phyloP scores from a whole-genome alignment of 2,888 invertebrate species.

The Formica aserva region DNA sequence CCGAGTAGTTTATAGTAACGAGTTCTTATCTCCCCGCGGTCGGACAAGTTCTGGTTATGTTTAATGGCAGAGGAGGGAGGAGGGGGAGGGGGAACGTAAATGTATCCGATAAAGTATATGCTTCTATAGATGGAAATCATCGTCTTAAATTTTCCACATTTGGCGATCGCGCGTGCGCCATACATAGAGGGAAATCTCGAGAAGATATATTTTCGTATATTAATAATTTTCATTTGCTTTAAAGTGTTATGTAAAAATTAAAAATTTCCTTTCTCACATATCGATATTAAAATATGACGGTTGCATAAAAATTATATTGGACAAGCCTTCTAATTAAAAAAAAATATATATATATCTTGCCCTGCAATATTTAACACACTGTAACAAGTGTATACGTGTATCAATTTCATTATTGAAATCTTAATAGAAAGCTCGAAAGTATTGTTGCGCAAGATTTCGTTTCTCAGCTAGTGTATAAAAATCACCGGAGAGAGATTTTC shows the following conservation, averaged over 20 bases:
- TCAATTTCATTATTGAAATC: not conserved
- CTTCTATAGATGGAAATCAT: constrained; percentile 33
- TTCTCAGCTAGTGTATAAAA: constrained; percentile 10
- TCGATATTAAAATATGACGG: not conserved
- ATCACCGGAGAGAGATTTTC: not conserved
- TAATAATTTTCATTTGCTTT: not conserved
- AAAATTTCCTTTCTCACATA: not conserved
- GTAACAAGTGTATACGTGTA: no score
- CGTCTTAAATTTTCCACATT: constrained; percentile 34
- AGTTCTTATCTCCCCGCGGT: constrained; percentile 59
- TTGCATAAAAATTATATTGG: not conserved
- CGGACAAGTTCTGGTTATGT: constrained; percentile 56
- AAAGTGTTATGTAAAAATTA: not conserved
- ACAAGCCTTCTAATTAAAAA: not conserved
- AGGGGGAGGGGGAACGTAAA: constrained; percentile 34
- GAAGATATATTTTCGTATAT: not conserved
- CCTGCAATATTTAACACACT: not conserved
- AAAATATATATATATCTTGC: not conserved
- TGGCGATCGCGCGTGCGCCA: not conserved
- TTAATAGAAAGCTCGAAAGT: not conserved
- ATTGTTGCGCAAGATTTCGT: no score
- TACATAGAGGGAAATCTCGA: not conserved
- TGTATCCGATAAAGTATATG: constrained; percentile 50
- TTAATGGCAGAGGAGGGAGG: constrained; percentile 50
- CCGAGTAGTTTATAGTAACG: constrained; percentile 60